These are phyloP conservation scores for Gonioctena quinquepunctata DNA, from an alignment of 1,140 invertebrate genomes.

Conservation along the genomic window DNA sequence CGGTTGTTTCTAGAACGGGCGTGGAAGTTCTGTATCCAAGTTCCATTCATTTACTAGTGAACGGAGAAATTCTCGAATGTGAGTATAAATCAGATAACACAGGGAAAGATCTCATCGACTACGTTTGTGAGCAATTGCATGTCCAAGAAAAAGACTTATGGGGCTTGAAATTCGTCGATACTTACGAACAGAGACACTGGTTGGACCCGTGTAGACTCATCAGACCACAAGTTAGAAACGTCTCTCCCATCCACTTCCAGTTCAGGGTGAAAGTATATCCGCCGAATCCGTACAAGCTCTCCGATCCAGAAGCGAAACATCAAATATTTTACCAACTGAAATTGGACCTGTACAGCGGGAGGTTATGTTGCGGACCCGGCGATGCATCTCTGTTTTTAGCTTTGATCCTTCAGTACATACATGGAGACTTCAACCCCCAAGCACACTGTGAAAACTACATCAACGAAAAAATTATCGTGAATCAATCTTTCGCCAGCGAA, in stretches of 20 bases:
- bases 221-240: slow-evolving; percentile 19
- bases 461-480: slow-evolving; percentile 21
- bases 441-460: slow-evolving; percentile 17
- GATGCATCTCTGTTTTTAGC: slow-evolving; percentile 23
- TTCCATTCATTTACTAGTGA: slow-evolving; percentile 27
- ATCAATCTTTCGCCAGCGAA: slow-evolving; percentile 12
- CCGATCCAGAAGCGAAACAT: slow-evolving; percentile 4
- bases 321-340: slow-evolving; percentile 27
- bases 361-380: slow-evolving; percentile 20
- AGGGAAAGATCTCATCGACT: slow-evolving; percentile 19
- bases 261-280: slow-evolving; percentile 31
- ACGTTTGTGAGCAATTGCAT: slow-evolving; percentile 22
- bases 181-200: slow-evolving; percentile 25
- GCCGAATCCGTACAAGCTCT: slow-evolving; percentile 28
- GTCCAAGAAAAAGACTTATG: slow-evolving; percentile 18
- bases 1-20: slow-evolving; percentile 23
- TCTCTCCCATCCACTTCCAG: slow-evolving; percentile 16
- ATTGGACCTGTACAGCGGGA: slow-evolving; percentile 23
- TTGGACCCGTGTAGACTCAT: slow-evolving; percentile 27
- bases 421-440: slow-evolving; percentile 18
- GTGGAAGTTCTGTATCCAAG: slow-evolving; percentile 31
- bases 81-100: slow-evolving; percentile 30
- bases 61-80: slow-evolving; percentile 29
- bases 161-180: slow-evolving; percentile 27
- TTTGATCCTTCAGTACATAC: slow-evolving; percentile 24